A percentile compares a stretch with the other conserved stretches of the same genome.
These are phyloP conservation scores for Halictus quadricinctus DNA, from an alignment of 2,888 invertebrate species.

Conservation along the genomic window DNA sequence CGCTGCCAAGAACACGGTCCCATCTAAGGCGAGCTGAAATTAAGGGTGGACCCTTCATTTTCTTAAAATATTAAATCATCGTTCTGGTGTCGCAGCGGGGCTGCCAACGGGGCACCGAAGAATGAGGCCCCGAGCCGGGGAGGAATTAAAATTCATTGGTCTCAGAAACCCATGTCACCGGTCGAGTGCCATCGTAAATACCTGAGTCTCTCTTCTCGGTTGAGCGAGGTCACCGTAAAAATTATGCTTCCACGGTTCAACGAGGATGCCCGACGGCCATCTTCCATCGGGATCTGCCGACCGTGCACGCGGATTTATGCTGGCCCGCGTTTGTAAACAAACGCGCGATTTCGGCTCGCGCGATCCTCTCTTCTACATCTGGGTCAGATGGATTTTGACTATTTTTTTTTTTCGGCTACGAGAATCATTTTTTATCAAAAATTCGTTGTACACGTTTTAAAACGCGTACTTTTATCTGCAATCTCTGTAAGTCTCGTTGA, in stretches of 20 bases:
- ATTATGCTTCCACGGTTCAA: conserved; percentile 72
- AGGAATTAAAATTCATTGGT: conserved; percentile 82
- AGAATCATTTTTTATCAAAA: background rate
- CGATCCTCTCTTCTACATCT: background rate
- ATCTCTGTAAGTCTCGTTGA: too few species aligned
- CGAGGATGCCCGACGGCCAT: conserved; percentile 53
- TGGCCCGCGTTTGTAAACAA: conserved; percentile 12
- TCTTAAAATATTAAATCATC: conserved; percentile 82
- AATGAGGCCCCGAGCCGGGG: conserved; percentile 69
- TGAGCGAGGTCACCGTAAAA: conserved; percentile 76
- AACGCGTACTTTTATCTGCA: too few species aligned
- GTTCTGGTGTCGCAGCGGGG: conserved; percentile 81
- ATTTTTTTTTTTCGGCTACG: background rate
- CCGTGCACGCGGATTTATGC: background rate
- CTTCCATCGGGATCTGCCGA: conserved; percentile 22
- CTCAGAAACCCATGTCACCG: conserved; percentile 81
- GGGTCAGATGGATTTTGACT: background rate
- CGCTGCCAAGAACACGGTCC: conserved; percentile 77
- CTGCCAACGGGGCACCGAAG: conserved; percentile 67
- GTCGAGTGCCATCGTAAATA: conserved; percentile 82
- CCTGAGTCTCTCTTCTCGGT: conserved; percentile 65
- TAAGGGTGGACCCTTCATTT: conserved; percentile 80
- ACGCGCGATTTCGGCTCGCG: background rate
- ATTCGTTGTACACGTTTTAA: background rate
- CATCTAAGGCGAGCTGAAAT: conserved; percentile 75